Conservation (phyloP, 2,113 vertebrate genomes). For the Mesitornis unicolor region DNA sequence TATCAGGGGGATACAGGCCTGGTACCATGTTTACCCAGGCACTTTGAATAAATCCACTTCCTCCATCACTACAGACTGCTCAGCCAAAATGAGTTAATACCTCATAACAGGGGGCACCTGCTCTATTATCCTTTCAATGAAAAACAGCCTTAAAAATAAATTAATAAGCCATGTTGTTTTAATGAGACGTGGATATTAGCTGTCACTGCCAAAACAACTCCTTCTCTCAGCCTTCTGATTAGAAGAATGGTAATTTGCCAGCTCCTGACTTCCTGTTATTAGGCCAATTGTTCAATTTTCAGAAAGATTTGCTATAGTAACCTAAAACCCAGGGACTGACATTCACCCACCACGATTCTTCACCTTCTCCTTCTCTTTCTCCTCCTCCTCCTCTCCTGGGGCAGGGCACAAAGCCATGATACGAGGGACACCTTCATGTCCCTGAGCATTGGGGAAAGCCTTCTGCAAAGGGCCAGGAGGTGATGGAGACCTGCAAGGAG, state of each 20-base stretch:
- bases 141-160: conserved; percentile 4
- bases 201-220: conserved; percentile 34
- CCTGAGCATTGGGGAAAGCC: background rate
- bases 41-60: background rate
- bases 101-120: background rate
- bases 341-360: background rate
- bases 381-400: background rate
- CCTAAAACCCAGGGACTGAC: background rate
- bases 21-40: background rate
- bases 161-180: background rate
- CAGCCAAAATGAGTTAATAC: background rate
- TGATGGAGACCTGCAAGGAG: background rate
- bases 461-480: background rate
- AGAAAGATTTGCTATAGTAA: conserved; percentile 2
- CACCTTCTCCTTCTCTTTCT: background rate
- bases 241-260: conserved; percentile 25
- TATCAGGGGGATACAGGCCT: background rate
- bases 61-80: background rate
- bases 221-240: conserved; percentile 23
- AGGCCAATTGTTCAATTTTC: conserved; percentile 46
- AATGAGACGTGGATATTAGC: conserved; percentile 34
- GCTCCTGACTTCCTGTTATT: conserved; percentile 40
- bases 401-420: background rate
- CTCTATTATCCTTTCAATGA: background rate
- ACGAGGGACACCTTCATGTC: background rate